These are phyloP conservation scores for Parazoanthus darwini DNA, from an alignment of 92 coral and sea anemone genomes.

Conservation along the genomic window DNA sequence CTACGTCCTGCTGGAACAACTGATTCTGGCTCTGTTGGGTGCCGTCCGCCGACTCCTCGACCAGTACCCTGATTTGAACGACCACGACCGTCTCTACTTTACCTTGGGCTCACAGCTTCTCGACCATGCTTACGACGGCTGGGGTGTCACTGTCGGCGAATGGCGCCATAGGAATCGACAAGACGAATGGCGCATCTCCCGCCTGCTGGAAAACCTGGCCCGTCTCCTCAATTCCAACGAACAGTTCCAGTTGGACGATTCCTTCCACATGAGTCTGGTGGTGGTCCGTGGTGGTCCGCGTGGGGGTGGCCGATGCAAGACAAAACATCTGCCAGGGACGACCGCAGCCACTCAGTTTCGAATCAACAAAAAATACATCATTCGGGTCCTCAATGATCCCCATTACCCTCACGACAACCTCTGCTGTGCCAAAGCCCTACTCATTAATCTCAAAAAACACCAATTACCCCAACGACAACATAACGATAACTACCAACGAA, in stretches of 20 bases:
- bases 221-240: conserved; percentile 1
- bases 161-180: neutral
- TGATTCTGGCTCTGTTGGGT: neutral
- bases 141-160: neutral
- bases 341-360: neutral
- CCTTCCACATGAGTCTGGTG: neutral
- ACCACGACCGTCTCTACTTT: conserved; percentile 3
- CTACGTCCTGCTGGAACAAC: neutral
- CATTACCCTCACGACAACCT: conserved; percentile 4
- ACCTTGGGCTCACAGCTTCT: neutral
- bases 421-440: conserved; percentile 6
- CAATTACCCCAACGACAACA: conserved; percentile 2
- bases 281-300: neutral
- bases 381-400: neutral
- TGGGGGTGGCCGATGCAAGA: neutral
- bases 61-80: neutral
- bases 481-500: neutral
- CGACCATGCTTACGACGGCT: neutral
- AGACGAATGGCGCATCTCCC: neutral
- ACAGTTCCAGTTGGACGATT: conserved; percentile 2
- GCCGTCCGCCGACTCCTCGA: neutral
- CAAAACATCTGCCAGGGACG: neutral
- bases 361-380: neutral
- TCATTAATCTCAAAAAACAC: neutral
- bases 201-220: conserved; percentile 2